Evolutionary conservation across 1,140 invertebrate genomes (phyloP), one percentile per base, ranked within the genome.

Genomic region (Planococcus citri): DNA sequence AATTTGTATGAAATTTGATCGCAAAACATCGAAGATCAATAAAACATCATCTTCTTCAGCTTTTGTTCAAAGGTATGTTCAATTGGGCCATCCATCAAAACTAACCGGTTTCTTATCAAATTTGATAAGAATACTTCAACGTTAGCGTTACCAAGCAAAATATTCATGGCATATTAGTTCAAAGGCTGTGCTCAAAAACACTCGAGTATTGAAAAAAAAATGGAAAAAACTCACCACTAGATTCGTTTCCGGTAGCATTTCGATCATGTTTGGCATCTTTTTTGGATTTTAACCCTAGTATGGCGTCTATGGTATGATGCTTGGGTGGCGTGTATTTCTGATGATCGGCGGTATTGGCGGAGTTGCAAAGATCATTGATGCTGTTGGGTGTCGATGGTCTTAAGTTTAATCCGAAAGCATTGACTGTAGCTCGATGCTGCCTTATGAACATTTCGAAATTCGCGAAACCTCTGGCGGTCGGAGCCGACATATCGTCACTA

Each of bases 241-340:
- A 73, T 69, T 74, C 73, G 6, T 61, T 70, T 4, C 70, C 71
- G 8, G 69, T 70, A n/a, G n/a, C n/a, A n/a, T n/a, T n/a, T 38
- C 51, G 6, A 58, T 27, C 37, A 22, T 68, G 27, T 29, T 37
- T 33, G 12, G 21, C 2, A 22, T 57, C 57, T 41, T 24, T 68
- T 64, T 37, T 22, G 10, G 38, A 69, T 27, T 69, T 70, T 41
- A 69, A 67, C 1, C 74, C 74, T 12, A 74, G 70, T 27, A 74
- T 75, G 20, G 73, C 74, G 27, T 74, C 74, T 8, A 75, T 75
- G 22, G 74, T 73, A 68, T 73, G 74, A 21, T 74, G 74, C n/a
- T 72, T 73, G 17, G 73, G 74, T 10, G 71, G 70, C 0, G 72
- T 25, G 20, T 64, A 27, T 20, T 64, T 64, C 60, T 64, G 60